Evolutionary conservation across 2,113 vertebrate species (phyloP).

Genomic region (Uria lomvia): DNA sequence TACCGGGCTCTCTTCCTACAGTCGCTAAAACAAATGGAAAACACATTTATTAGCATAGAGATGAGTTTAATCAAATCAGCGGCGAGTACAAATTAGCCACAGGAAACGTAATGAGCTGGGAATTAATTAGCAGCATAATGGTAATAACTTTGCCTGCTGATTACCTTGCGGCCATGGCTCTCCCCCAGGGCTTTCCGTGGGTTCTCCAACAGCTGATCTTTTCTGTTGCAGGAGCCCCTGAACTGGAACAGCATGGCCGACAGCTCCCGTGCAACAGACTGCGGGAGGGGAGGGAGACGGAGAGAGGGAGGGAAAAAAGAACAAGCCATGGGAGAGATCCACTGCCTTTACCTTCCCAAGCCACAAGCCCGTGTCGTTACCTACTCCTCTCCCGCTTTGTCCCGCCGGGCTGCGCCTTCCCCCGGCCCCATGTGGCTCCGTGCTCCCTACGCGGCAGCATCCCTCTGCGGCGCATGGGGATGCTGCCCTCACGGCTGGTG

Average conservation of each 20-base stretch:
- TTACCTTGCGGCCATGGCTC: slow-evolving; percentile 78
- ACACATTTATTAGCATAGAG: slow-evolving; percentile 90
- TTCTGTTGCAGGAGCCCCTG: slow-evolving; percentile 50
- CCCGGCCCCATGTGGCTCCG: background rate
- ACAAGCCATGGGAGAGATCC: background rate
- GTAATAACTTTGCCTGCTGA: slow-evolving; percentile 81
- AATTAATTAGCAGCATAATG: slow-evolving; percentile 88
- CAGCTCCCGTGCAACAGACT: slow-evolving; percentile 1
- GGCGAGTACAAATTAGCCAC: slow-evolving; percentile 83
- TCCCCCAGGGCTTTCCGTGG: slow-evolving; percentile 69
- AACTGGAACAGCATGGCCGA: slow-evolving; percentile 23
- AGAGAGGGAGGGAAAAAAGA: background rate
- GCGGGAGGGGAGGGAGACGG: background rate
- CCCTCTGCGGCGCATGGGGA: fast-evolving
- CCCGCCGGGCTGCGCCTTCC: background rate
- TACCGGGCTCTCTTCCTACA: slow-evolving; percentile 70
- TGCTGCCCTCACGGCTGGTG: background rate
- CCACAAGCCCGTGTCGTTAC: background rate
- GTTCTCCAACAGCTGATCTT: slow-evolving; percentile 63
- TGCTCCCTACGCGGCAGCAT: background rate
- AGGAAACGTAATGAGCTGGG: slow-evolving; percentile 86
- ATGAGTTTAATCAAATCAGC: slow-evolving; percentile 90
- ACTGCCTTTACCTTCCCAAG: background rate
- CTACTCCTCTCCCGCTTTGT: fast-evolving
- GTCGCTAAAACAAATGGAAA: slow-evolving; percentile 82